Evolutionary conservation across 1,140 invertebrate genomes (phyloP).

Genomic region (Ectropis grisescens): DNA sequence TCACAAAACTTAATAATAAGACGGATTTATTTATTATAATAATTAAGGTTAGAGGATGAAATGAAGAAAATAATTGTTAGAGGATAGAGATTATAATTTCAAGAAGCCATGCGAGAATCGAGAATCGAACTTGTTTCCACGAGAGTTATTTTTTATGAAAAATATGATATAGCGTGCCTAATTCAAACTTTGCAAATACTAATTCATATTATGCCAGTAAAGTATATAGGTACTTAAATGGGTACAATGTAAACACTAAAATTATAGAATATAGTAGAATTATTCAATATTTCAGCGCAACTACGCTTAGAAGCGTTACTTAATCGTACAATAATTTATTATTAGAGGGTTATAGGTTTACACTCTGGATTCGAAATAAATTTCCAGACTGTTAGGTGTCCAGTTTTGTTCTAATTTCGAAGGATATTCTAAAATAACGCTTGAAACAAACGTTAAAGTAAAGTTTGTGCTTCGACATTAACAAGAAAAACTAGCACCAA

Average conservation of each 20-base stretch:
- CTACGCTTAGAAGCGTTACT: conserved; percentile 63
- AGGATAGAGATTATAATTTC: conserved; percentile 27
- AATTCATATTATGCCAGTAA: conserved; percentile 58
- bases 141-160: conserved; percentile 23
- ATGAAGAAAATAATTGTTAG: conserved; percentile 12
- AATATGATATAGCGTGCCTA: conserved; percentile 54
- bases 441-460: too few species aligned
- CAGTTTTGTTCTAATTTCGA: conserved; percentile 15
- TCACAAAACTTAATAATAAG: conserved; percentile 55
- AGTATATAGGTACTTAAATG: conserved; percentile 58
- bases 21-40: conserved; percentile 44
- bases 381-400: conserved; percentile 38
- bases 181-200: conserved; percentile 46
- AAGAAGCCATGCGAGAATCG: conserved; percentile 54
- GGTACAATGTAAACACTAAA: conserved; percentile 63
- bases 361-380: conserved; percentile 43
- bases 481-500: too few species aligned
- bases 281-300: conserved; percentile 57
- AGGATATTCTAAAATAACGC: too few species aligned
- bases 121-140: too few species aligned
- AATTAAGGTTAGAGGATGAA: conserved; percentile 17
- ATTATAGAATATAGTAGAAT: conserved; percentile 62
- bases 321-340: conserved; percentile 52
- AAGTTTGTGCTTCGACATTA: too few species aligned
- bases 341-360: conserved; percentile 43